Evolutionary conservation across 2,113 vertebrate species (phyloP), one percentile per base, ranked within the genome.

Genomic region (Oxyruncus cristatus): DNA sequence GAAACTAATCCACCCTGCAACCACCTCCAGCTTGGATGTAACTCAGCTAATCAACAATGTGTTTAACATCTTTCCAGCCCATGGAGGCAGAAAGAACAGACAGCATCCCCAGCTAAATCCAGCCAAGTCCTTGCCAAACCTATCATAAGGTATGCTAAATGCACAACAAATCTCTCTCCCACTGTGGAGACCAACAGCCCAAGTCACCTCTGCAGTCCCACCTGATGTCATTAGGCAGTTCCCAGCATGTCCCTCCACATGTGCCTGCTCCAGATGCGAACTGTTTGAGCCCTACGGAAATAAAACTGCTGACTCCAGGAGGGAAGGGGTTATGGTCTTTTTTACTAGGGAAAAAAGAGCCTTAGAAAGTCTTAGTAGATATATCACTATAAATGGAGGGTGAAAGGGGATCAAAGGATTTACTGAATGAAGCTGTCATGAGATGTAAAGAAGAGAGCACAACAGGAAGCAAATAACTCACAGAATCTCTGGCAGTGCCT

Each of bases 91-190:
- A 68, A 13, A 68, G 16, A 75, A 66, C 4, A 33, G 20, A 32
- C 9, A 73, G 8, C 7, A 9, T 32, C 10, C 33, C 32, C 32
- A 52, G 35, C n/a, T n/a, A 44, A 75, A 44, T 4, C 50, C 4
- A 16, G 12, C 8, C 44, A 91, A 56, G 50, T 41, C 50, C 61
- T 77, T 78, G 30, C 15, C 87, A 70, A 62, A 46, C 1, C 0
- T 27, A 14, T 39, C 14, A 3, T 16, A 26, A 65, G 24, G n/a
- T 0, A 0, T 0, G 1, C 19, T 27, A 58, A 41, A 56, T 8
- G 12, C 1, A 0, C 10, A 30, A 7, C 4, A 4, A 66, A 41
- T 53, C 14, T 46, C 59, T 49, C 61, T 73, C 24, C 46, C 37
- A 15, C 5, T 12, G 17, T 28, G 32, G 14, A 74, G 8, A 39